Percentiles rank a stretch among this genome's conserved stretches.
These are phyloP conservation scores for Brachionichthys hirsutus DNA, from an alignment of 2,113 vertebrate genomes.

Conservation along the genomic window DNA sequence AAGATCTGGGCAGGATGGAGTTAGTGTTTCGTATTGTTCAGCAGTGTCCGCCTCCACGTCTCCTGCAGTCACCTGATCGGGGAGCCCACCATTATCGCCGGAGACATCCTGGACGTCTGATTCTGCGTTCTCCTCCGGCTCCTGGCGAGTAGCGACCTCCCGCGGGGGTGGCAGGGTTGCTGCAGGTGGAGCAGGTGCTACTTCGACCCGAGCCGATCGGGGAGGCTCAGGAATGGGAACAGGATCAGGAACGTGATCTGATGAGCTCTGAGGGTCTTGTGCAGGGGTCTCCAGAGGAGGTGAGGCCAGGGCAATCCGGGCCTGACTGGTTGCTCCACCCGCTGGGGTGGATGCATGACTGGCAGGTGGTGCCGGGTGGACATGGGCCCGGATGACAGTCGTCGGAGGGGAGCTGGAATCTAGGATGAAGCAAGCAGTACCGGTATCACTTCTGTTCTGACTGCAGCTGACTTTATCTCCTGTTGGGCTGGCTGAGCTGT, in stretches of 20 bases:
- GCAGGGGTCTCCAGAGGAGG: conserved; percentile 2
- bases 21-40: neutral
- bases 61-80: neutral
- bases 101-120: conserved; percentile 26
- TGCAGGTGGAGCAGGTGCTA: conserved; percentile 29
- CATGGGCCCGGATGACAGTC: conserved; percentile 49
- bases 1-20: neutral
- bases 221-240: conserved; percentile 14
- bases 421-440: conserved; percentile 33
- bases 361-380: conserved; percentile 57
- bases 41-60: neutral
- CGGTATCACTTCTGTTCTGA: conserved; percentile 6
- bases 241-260: neutral
- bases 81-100: neutral
- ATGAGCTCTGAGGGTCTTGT: conserved; percentile 11
- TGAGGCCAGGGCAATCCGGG: conserved; percentile 5
- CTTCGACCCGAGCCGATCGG: conserved; percentile 5
- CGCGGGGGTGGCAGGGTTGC: neutral
- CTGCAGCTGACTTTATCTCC: neutral
- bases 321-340: conserved; percentile 4
- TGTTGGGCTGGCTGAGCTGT: too few relatives aligned
- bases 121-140: conserved; percentile 61
- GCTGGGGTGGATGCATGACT: conserved; percentile 29
- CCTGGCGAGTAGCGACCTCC: neutral
- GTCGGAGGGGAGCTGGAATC: conserved; percentile 43